phyloP scores from a whole-genome alignment of 2,113 vertebrate species.

The Pseudolaguvia tuberculata region DNA sequence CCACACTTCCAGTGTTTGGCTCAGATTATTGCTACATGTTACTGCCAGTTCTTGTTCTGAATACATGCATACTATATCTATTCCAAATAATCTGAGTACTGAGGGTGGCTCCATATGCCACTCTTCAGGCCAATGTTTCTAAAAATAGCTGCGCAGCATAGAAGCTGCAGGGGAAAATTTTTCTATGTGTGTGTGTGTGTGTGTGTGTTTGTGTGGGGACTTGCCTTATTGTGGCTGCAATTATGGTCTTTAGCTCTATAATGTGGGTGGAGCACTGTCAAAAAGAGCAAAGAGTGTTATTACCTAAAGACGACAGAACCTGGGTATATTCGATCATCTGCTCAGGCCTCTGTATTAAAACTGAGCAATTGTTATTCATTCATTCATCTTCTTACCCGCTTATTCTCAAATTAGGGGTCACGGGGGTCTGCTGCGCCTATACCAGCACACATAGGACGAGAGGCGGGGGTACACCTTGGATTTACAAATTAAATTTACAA shows the following conservation, averaged over 20 bases:
- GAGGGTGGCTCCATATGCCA: constrained; percentile 33
- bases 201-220: constrained; percentile 22
- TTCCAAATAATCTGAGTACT: constrained; percentile 13
- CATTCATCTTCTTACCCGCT: no score
- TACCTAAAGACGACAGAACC: constrained; percentile 1
- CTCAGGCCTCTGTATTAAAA: not conserved
- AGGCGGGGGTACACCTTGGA: no score
- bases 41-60: not conserved
- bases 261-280: constrained; percentile 14
- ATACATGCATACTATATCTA: not conserved
- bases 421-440: no score
- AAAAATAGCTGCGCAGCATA: constrained; percentile 32
- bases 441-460: no score
- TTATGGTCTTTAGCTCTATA: constrained; percentile 24
- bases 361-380: no score
- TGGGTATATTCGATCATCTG: constrained; percentile 1
- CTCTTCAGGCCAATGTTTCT: constrained; percentile 15
- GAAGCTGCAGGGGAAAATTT: constrained; percentile 8
- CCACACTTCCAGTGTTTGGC: not conserved
- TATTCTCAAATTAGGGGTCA: no score
- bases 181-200: not conserved
- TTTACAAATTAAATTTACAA: no score
- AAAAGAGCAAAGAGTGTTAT: constrained; percentile 27
- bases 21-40: not conserved
- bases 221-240: constrained; percentile 32